Evolutionary conservation across 2,888 invertebrate species (phyloP), one percentile per base, ranked within the genome.

Genomic region (Polyommatus icarus): DNA sequence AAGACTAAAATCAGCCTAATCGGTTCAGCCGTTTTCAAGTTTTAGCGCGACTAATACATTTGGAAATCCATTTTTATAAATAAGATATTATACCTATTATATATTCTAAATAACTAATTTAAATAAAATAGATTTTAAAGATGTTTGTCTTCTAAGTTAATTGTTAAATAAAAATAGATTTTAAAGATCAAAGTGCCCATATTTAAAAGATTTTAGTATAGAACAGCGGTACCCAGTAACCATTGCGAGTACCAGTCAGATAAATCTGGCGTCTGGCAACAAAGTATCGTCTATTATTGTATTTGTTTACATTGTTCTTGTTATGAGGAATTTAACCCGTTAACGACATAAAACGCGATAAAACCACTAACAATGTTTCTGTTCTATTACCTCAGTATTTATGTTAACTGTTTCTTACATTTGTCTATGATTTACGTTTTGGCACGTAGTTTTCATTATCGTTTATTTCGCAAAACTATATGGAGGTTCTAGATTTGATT

Each of bases 221-320:
- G 15, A 54, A 54, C 4, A 54, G 18, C 54, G 54, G 15, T 54
- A 54, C 54, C 54, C 54, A 54, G 18, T 54, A 5, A 54, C 15
- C 18, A 59, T 20, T 20, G 59, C 24, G 12, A 24, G 15, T 40
- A 20, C 40, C 67, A 29, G 67, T 29, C 15, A 32, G 29, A 29
- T 6, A 67, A 67, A 67, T 67, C 29, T 54, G 75, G 50, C 75
- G 20, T 24, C 20, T 54, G 1, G 54, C 75, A 50, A 75, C 75
- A 75, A 75, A 75, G 24, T 54, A 75, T 0, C 73, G 75, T 75
- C 75, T 75, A 75, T 75, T 75, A 75, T 73, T 75, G 40, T 73
- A 73, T 73, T 73, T 75, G 75, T 75, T 75, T 54, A 75, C 75
- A 75, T 75, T 75, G 75, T 75, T 54, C 50, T 29, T 18, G 75